Evolutionary conservation across 1,140 invertebrate species (phyloP), one percentile per base, ranked within the genome.

Genomic region (Daktulosphaira vitifoliae): DNA sequence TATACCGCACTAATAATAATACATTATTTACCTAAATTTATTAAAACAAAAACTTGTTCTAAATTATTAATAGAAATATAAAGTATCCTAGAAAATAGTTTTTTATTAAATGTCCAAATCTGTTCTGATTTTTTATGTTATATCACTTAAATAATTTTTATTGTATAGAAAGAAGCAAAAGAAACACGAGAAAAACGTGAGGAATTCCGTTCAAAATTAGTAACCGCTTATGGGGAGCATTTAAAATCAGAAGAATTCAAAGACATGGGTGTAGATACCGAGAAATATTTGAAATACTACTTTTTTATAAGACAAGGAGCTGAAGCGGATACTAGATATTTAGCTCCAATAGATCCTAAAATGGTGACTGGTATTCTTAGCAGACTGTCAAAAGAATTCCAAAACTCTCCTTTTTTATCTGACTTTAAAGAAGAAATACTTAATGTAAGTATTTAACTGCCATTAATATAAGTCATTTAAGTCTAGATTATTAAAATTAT

Each of bases 341-440:
- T 62, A 16, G 13, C 56, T 15, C 56, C 42, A 9, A 62, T 62
- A 8, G 56, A 62, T 20, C 42, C 56, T 13, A 23, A 25, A 48
- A 29, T 33, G 26, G 56, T 62, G 26, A 26, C 25, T 48, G 56
- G 56, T 7, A 48, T 62, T 29, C 15, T 62, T 22, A 18, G 25
- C 5, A 23, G 42, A 33, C 5, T 62, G 6, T 48, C 56, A 4
- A 33, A 33, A 15, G 25, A 62, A 33, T 62, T 33, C 3, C 56
- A 62, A 62, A 62, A 46, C n/a, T 62, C 56, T 20, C 56, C 56
- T 20, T 62, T 62, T 48, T 48, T 62, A 18, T 11, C 42, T 3
- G 42, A 62, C 18, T 48, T 62, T 33, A 48, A 62, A 62, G 44
- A 62, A n/a, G 56, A 48, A 62, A 62, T 62, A 48, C 42, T 62